Percentiles rank a stretch among this genome's conserved stretches.
Evolutionary conservation across 2,113 vertebrate genomes (phyloP).

Genomic region (Camarhynchus parvulus): DNA sequence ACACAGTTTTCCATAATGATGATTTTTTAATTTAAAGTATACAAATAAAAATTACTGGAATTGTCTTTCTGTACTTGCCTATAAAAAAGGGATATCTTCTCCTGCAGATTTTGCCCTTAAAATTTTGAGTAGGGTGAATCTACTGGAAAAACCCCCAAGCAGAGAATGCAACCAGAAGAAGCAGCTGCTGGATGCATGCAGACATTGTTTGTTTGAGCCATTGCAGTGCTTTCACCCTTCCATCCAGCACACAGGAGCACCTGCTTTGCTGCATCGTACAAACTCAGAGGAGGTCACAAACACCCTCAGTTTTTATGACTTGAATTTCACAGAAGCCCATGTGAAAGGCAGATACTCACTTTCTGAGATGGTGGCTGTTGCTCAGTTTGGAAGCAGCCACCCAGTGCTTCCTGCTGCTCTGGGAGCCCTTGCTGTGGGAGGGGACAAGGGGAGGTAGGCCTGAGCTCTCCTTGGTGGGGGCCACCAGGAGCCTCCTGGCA

Average conservation of each 20-base stretch:
- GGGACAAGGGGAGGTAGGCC: not conserved
- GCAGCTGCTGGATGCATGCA: not conserved
- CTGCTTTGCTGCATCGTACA: fast-evolving
- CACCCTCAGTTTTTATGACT: not conserved
- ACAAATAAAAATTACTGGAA: not conserved
- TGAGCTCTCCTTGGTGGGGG: not conserved
- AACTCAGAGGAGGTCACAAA: too few relatives aligned
- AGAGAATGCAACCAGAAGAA: not conserved
- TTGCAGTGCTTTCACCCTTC: not conserved
- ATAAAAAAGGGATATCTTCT: not conserved
- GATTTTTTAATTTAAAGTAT: not conserved
- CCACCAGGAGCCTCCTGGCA: not conserved
- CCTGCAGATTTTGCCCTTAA: not conserved
- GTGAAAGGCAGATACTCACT: fast-evolving
- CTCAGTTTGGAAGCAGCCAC: not conserved
- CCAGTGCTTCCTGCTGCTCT: not conserved
- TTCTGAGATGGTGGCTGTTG: not conserved
- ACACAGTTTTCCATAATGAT: not conserved
- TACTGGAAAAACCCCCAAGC: not conserved
- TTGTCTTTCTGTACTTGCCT: not conserved
- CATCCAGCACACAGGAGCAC: fast-evolving
- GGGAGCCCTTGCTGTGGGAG: not conserved
- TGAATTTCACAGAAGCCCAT: fast-evolving
- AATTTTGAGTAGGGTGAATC: not conserved
- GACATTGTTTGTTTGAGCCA: not conserved